A percentile compares a stretch with the other conserved stretches of the same genome.
These are phyloP conservation scores for Hemicrepidius hirtus DNA, from an alignment of 2,888 invertebrate species.

Conservation along the genomic window DNA sequence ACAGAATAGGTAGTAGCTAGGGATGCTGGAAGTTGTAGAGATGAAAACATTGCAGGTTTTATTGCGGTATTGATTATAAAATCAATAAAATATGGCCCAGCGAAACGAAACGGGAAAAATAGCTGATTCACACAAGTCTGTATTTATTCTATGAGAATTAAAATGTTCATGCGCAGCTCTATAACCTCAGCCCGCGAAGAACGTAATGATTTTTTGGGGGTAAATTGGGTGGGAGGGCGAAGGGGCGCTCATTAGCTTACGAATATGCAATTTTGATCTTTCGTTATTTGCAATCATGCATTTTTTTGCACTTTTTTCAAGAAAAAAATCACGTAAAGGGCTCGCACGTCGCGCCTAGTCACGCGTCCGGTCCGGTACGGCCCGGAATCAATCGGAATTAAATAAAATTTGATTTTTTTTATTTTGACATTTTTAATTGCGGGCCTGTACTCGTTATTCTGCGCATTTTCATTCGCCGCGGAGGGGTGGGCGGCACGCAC, in stretches of 20 bases:
- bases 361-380: conserved; percentile 63
- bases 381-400: conserved; percentile 48
- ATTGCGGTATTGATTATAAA: conserved; percentile 75
- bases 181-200: conserved; percentile 76
- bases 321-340: conserved; percentile 43
- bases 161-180: conserved; percentile 71
- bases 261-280: conserved; percentile 82
- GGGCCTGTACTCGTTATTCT: conserved; percentile 76
- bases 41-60: conserved; percentile 74
- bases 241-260: conserved; percentile 77
- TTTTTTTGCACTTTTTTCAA: conserved; percentile 50
- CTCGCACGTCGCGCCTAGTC: conserved; percentile 73
- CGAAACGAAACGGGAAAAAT: conserved; percentile 71
- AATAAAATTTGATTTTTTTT: conserved; percentile 68
- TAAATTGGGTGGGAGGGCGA: conserved; percentile 75
- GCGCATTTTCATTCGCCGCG: conserved; percentile 76
- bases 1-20: conserved; percentile 56
- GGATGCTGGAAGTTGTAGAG: conserved; percentile 71
- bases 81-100: conserved; percentile 73
- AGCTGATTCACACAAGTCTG: conserved; percentile 70
- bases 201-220: conserved; percentile 92
- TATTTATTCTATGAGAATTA: conserved; percentile 71
- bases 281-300: conserved; percentile 61
- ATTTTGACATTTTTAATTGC: conserved; percentile 76
- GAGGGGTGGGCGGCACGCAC: conserved; percentile 75